A percentile compares a stretch with the other conserved stretches of the same genome.
Conservation (phyloP, 2,113 vertebrate species). For the Jacana jacana region DNA sequence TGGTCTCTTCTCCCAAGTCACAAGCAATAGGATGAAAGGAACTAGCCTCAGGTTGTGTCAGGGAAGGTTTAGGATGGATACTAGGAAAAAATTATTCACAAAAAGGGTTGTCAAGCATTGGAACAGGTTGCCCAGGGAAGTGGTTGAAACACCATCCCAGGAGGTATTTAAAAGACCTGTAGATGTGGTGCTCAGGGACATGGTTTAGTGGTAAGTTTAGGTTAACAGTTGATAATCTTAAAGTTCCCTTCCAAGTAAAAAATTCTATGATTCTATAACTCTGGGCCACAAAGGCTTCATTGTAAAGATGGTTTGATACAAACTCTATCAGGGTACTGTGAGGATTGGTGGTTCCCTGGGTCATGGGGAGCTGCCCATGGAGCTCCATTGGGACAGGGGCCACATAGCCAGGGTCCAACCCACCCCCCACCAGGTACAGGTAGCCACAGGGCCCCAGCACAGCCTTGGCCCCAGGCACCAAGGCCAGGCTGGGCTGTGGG, state of each 20-base stretch:
- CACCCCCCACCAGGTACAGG: not conserved
- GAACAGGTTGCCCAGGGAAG: not conserved
- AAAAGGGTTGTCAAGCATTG: not conserved
- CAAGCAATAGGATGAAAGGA: not conserved
- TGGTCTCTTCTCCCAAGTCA: not conserved
- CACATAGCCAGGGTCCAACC: not conserved
- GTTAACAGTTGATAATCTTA: not conserved
- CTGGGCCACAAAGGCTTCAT: not conserved
- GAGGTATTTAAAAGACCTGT: not conserved
- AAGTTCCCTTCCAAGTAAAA: not conserved
- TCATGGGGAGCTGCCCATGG: accelerated
- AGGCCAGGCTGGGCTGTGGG: too few species aligned
- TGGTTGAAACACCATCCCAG: not conserved
- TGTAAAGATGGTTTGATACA: not conserved
- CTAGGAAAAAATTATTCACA: not conserved
- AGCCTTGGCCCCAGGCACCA: not conserved
- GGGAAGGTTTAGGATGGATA: not conserved
- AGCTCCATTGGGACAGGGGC: too few species aligned
- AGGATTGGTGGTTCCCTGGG: not conserved
- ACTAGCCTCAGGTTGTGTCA: too few species aligned
- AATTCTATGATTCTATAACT: not conserved
- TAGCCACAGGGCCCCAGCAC: accelerated
- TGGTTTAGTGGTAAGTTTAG: not conserved
- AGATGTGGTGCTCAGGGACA: not conserved
- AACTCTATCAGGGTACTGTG: not conserved